Base-by-base conservation (phyloP, 2,888 invertebrate species). In the Tridacna gigas region DNA sequence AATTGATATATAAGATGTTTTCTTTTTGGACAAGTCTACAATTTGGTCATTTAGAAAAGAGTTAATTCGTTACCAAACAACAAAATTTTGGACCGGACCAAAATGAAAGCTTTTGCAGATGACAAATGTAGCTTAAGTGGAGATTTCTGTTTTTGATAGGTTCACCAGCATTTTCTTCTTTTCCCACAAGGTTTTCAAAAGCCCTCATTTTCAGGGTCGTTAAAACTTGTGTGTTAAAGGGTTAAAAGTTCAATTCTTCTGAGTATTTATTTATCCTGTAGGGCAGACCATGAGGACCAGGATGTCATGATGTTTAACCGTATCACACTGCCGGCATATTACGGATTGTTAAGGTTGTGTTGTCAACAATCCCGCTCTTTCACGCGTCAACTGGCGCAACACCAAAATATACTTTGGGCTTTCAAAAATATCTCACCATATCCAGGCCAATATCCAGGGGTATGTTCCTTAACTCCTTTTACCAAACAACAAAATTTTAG, bases 371-470 rank as follows among this genome's bases (percentile, higher is more conserved):
- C 98, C 9, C 96, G 97, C 69, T 95, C 97, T 37, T 98, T 99
- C 95, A 97, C 98, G 9, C 96, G 98, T 77, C 97, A 97, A 92
- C 96, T 99, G 79, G 97, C 98, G 0, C 97, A 97, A 89, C 98
- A 99, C 95, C 98, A 98, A 95, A 99, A 99, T 96, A 96, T 99
- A 66, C 98, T 98, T 94, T 99, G 98, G 98, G 98, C 98, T 45
- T 98, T 98, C 95, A 97, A 98, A 93, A 98, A 98, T 95, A 98
- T 99, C 88, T 98, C 98, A 51, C 98, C 98, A n/a, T 98, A 98
- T 95, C 98, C 98, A 11, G 98, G 98, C 28, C 97, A 98, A 91
- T 99, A 99, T 95, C 97, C 97, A 25, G 97, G 97, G 86, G 97
- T 94, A 82, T 86, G 94, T 80, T 37, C 37, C 37, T 37, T 37